A percentile compares a stretch with the other conserved stretches of the same genome.
phyloP scores from a whole-genome alignment of 2,888 invertebrate genomes.

The Agonum fuliginosum region DNA sequence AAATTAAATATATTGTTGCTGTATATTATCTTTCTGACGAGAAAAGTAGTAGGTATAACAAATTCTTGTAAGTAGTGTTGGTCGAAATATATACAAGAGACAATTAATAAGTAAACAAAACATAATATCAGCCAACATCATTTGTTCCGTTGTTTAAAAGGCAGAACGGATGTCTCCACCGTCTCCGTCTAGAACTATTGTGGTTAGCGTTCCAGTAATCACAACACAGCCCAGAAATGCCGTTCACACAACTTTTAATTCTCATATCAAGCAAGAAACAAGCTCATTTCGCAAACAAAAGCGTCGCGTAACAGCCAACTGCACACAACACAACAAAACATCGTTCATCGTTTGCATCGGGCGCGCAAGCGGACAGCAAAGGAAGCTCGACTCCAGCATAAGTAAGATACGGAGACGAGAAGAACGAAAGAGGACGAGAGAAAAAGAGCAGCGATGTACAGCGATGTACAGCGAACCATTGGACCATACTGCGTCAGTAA shows the following conservation, averaged over 20 bases:
- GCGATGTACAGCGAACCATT: slow-evolving; percentile 34
- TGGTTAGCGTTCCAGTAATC: slow-evolving; percentile 12
- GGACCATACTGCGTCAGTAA: slow-evolving; percentile 45
- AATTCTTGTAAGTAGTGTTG: too few relatives aligned
- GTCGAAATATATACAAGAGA: too few relatives aligned
- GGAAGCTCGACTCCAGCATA: slow-evolving; percentile 25
- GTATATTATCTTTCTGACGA: too few relatives aligned
- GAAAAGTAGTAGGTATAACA: too few relatives aligned
- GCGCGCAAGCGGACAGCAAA: slow-evolving; percentile 1
- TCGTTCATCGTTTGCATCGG: slow-evolving; percentile 31
- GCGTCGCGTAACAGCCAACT: slow-evolving; percentile 36
- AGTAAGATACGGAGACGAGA: slow-evolving; percentile 42
- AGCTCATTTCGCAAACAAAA: slow-evolving; percentile 45
- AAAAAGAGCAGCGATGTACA: slow-evolving; percentile 35
- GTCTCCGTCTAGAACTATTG: slow-evolving; percentile 2
- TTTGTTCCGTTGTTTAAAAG: too few relatives aligned
- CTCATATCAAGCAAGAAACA: slow-evolving; percentile 45
- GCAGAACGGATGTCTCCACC: not conserved
- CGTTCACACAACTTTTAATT: slow-evolving; percentile 44
- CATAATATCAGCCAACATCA: too few relatives aligned
- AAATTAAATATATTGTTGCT: too few relatives aligned
- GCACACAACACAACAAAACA: slow-evolving; percentile 36
- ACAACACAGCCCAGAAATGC: slow-evolving; percentile 32
- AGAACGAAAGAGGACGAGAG: slow-evolving; percentile 38
- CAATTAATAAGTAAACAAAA: too few relatives aligned